Percentiles rank a stretch among this genome's conserved stretches.
phyloP scores from a whole-genome alignment of 2,113 vertebrate genomes.

The Formicarius rufipectus region DNA sequence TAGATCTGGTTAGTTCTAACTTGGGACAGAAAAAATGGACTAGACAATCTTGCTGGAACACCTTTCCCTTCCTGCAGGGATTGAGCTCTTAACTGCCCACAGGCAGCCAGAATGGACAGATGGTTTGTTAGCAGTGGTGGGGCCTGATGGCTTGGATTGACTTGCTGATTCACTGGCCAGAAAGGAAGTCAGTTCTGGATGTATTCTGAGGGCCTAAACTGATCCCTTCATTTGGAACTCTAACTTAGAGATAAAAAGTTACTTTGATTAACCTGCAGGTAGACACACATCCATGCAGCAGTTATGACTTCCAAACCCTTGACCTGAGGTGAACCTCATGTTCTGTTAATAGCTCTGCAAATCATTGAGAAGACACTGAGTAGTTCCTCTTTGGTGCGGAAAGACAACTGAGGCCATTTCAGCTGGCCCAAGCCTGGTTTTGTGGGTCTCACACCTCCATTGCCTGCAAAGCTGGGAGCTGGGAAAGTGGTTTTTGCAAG shows the following conservation, averaged over 20 bases:
- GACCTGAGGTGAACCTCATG: neutral
- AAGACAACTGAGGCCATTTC: neutral
- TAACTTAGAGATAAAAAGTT: neutral
- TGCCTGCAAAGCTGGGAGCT: neutral
- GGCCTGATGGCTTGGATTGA: rapidly evolving
- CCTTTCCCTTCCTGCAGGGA: neutral
- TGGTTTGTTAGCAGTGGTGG: rapidly evolving
- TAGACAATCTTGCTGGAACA: neutral
- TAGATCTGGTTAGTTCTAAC: neutral
- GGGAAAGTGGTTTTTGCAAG: neutral
- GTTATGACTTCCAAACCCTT: neutral
- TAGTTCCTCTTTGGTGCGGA: rapidly evolving
- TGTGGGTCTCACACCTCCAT: neutral
- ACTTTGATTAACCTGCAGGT: neutral
- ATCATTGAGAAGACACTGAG: neutral
- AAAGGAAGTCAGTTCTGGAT: neutral
- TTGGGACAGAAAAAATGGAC: neutral
- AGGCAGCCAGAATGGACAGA: neutral
- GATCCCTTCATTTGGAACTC: neutral
- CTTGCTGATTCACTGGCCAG: neutral
- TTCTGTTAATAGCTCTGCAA: neutral
- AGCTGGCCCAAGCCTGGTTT: neutral
- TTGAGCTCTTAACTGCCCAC: neutral
- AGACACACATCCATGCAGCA: neutral
- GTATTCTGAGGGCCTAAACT: neutral